phyloP scores from a whole-genome alignment of 2,888 invertebrate genomes.

The Pammene fasciana region DNA sequence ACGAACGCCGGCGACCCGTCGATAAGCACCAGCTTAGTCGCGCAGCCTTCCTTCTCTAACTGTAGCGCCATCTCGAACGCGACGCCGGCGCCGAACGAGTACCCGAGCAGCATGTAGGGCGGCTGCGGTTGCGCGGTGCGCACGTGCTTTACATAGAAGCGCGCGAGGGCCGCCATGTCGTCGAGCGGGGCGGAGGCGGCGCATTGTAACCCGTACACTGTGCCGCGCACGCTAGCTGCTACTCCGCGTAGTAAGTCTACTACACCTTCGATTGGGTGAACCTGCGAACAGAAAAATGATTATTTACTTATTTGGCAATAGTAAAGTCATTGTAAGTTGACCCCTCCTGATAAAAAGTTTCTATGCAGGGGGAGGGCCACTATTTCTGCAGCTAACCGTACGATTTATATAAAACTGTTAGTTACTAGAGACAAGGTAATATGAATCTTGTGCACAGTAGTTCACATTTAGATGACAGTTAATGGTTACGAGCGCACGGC shows the following conservation, averaged over 20 bases:
- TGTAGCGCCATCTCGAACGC: conserved; percentile 97
- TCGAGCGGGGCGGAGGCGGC: conserved; percentile 88
- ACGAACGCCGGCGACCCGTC: conserved; percentile 96
- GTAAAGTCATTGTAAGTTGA: too few relatives aligned
- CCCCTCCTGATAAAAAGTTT: too few relatives aligned
- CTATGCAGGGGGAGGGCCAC: too few relatives aligned
- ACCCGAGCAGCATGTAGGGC: conserved; percentile 95
- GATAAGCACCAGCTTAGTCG: conserved; percentile 88
- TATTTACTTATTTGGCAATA: neutral
- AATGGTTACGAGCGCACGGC: too few relatives aligned
- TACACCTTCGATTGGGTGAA: conserved; percentile 96
- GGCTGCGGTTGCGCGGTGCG: conserved; percentile 89
- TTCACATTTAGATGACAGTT: too few relatives aligned
- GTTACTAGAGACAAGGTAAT: too few relatives aligned
- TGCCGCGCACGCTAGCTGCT: conserved; percentile 87
- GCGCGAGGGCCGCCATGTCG: conserved; percentile 88
- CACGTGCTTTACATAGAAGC: conserved; percentile 88
- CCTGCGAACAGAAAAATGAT: conserved; percentile 47
- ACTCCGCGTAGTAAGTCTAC: conserved; percentile 88
- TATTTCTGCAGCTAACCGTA: too few relatives aligned
- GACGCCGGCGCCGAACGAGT: conserved; percentile 97
- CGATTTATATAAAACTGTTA: too few relatives aligned
- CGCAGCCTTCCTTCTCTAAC: conserved; percentile 86
- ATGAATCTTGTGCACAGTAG: too few relatives aligned
- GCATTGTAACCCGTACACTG: conserved; percentile 96